phyloP scores from a whole-genome alignment of 2,797 vertebrate species.

The Syngnathus rostellatus region DNA sequence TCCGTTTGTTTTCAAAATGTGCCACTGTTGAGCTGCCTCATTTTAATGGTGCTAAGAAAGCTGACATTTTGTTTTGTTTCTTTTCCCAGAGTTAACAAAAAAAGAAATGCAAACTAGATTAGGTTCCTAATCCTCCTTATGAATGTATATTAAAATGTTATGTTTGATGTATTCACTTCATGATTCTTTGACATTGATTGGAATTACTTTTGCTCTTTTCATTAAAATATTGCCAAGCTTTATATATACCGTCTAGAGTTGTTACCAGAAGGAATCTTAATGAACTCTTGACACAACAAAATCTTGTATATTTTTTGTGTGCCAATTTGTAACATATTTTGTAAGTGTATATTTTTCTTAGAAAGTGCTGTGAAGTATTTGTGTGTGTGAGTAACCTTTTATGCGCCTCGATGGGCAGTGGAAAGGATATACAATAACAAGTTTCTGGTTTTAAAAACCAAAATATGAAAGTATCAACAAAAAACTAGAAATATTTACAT shows the following conservation, averaged over 20 bases:
- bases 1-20: constrained; percentile 56
- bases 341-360: constrained; percentile 99
- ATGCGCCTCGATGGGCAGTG: constrained; percentile 92
- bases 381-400: constrained; percentile 99
- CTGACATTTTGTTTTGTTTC: constrained; percentile 51
- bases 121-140: constrained; percentile 81
- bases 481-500: constrained; percentile 76
- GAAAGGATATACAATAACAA: constrained; percentile 99
- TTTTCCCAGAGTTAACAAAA: constrained; percentile 66
- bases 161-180: constrained; percentile 95
- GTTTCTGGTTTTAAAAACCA: constrained; percentile 99
- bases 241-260: constrained; percentile 99
- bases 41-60: constrained; percentile 94
- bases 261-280: constrained; percentile 99
- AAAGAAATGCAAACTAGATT: constrained; percentile 71
- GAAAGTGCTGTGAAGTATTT: constrained; percentile 99
- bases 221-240: constrained; percentile 93
- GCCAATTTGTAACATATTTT: constrained; percentile 99
- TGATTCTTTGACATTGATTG: constrained; percentile 91
- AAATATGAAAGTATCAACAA: constrained; percentile 97
- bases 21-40: constrained; percentile 93
- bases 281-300: constrained; percentile 99
- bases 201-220: constrained; percentile 93
- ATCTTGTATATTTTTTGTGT: constrained; percentile 99
- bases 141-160: constrained; percentile 98